Base-by-base conservation (phyloP, 92 coral and sea anemone genomes). In the Porites divaricata region DNA sequence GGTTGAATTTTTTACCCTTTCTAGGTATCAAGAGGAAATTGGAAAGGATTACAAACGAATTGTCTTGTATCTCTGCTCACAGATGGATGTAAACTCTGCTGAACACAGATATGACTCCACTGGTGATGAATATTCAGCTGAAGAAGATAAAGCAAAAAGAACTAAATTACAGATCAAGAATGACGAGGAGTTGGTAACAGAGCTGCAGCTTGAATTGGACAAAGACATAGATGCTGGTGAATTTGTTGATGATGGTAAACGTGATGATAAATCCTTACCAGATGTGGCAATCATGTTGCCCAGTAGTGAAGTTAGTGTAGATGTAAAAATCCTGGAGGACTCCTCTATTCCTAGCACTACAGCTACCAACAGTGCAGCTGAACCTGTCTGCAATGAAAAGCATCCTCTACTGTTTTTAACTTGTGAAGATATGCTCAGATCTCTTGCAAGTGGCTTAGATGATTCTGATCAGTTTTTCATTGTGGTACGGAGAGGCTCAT, bases 1-100 rank as follows among this genome's bases (percentile, higher is more conserved):
- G 25, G 80, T 67, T 25, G 89, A 89, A 65, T 83, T 86, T 56
- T 92, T 92, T 86, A 86, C 25, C 71, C 80, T 89, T 25, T 76
- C 25, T 58, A 81, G 88, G 62, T 92, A 86, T 76, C 77, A 75
- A 68, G 88, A 82, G 58, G 93, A n/a, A n/a, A n/a, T 76, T 14
- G 91, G 92, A n/a, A 93, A 93, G 66, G 96, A 87, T 28, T 93
- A 90, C 63, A 90, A 90, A 79, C 53, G 80, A 67, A 87, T 93
- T 52, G 90, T 77, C 13, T 81, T 87, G 72, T 90, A 79, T 53
- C 83, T 92, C 8, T 89, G 95, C 75, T 78, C 86, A 56, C 50
- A 35, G 10, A 75, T 74, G 28, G 87, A 89, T 63, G 25, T 25
- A 2, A 57, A 26, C 26, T 26, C 16, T 26, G 78, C 23, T 79